Base-by-base conservation (phyloP, 2,888 invertebrate genomes). In the Scotopteryx bipunctaria region DNA sequence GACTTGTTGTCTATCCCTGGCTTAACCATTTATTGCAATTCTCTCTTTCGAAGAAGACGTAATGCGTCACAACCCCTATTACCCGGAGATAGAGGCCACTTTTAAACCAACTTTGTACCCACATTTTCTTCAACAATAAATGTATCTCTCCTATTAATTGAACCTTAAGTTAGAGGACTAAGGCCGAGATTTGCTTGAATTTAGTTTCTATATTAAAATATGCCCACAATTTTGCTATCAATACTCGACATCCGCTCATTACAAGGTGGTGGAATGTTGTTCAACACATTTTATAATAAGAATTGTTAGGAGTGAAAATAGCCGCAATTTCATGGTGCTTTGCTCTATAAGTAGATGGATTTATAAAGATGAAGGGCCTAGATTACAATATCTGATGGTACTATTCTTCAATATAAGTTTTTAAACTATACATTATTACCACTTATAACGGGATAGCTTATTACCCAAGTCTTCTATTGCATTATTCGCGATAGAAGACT, bases 241-340 rank as follows among this genome's bases (percentile, higher is more conserved):
- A 81, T 84, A 75, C 84, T 78, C 82, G 83, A 84, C 86, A 82
- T 85, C 86, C 85, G 84, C 81, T 88, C 84, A 85, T 86, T 87
- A 86, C 86, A 86, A 81, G 82, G 78, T 78, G 78, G 67, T 76
- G 83, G 86, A 85, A 86, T 87, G 86, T 82, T 83, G 85, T 82
- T 77, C 76, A 78, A 81, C 78, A 83, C 80, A 83, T 82, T 80
- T 80, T 81, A 76, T 78, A 76, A 75, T 78, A 78, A 76, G 74
- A 77, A 81, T 76, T 75, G 76, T 76, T 73, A 67, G 71, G 63
- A 68, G 68, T 72, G 71, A 74, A 76, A 78, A 76, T 77, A 70
- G 71, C 67, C 63, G 61, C 64, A 66, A 71, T 73, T 70, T 67
- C 45, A 61, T 61, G 57, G 64, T 57, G 32, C 45, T 58, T 54